A percentile compares a stretch with the other conserved stretches of the same genome.
Conservation (phyloP, 2,113 vertebrate species). For the Labeo catla region DNA sequence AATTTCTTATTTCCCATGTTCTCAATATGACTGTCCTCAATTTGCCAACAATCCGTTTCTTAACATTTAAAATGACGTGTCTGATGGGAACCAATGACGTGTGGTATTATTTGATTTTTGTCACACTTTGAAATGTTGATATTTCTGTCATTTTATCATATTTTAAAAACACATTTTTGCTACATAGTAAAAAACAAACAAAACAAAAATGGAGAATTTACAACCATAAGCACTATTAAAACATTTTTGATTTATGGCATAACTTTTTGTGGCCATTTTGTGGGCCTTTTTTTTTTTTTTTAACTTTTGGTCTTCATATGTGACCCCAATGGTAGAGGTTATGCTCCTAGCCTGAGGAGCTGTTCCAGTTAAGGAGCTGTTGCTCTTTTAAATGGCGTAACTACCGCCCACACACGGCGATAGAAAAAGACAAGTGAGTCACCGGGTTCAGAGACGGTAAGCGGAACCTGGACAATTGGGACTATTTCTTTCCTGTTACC, state of each 20-base stretch:
- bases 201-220: background rate
- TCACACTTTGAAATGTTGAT: background rate
- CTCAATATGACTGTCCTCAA: background rate
- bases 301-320: background rate
- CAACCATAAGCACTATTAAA: background rate
- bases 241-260: background rate
- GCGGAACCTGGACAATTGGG: conserved; percentile 54
- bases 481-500: conserved; percentile 62
- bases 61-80: background rate
- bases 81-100: background rate
- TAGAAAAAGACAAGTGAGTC: conserved; percentile 49
- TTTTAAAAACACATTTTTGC: too few species aligned
- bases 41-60: background rate
- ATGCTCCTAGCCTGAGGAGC: conserved; percentile 4
- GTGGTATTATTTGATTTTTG: background rate
- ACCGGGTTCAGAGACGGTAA: conserved; percentile 45
- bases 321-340: background rate
- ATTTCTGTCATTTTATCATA: too few species aligned
- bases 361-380: conserved; percentile 18
- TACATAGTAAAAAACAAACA: too few species aligned
- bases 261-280: too few species aligned
- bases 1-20: background rate
- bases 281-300: background rate
- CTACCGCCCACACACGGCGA: conserved; percentile 25
- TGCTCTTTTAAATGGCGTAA: conserved; percentile 10